Percentiles rank a stretch among this genome's conserved stretches.
These are phyloP conservation scores for Limenitis arthemis DNA, from an alignment of 2,888 invertebrate genomes.

Conservation along the genomic window DNA sequence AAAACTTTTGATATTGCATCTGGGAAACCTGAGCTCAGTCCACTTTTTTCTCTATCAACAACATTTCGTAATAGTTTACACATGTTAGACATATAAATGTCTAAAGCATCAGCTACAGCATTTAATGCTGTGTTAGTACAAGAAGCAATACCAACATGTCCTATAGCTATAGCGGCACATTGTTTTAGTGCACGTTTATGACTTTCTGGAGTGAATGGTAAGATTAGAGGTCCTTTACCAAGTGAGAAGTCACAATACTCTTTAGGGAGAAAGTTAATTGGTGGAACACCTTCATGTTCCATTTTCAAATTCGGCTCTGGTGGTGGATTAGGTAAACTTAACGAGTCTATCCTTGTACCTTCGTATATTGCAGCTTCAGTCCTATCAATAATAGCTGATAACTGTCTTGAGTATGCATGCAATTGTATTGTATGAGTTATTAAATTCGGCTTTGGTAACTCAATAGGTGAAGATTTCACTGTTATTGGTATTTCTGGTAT, in stretches of 20 bases:
- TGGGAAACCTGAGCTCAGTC: slow-evolving; percentile 54
- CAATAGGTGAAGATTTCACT: slow-evolving; percentile 60
- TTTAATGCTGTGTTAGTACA: slow-evolving; percentile 54
- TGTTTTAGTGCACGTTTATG: slow-evolving; percentile 57
- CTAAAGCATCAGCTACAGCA: slow-evolving; percentile 53
- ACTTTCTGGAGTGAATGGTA: slow-evolving; percentile 62
- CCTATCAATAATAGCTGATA: slow-evolving; percentile 50
- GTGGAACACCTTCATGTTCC: slow-evolving; percentile 47
- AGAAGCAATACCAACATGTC: slow-evolving; percentile 53
- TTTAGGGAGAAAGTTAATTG: slow-evolving; percentile 56
- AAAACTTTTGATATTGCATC: slow-evolving; percentile 65
- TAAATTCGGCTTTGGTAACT: slow-evolving; percentile 56
- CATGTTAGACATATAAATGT: slow-evolving; percentile 57
- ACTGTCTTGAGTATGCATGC: slow-evolving; percentile 49
- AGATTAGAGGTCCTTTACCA: slow-evolving; percentile 53
- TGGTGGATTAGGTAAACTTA: slow-evolving; percentile 49
- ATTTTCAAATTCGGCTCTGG: slow-evolving; percentile 45
- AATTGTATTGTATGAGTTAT: slow-evolving; percentile 63
- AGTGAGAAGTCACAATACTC: slow-evolving; percentile 60
- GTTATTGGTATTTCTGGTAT: slow-evolving; percentile 64
- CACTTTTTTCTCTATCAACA: slow-evolving; percentile 57
- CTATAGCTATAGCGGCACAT: slow-evolving; percentile 60
- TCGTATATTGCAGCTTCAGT: slow-evolving; percentile 50
- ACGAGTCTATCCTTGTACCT: slow-evolving; percentile 43
- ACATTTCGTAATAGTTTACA: slow-evolving; percentile 56